phyloP scores from a whole-genome alignment of 1,140 invertebrate species.

The Lepidostoma basale region DNA sequence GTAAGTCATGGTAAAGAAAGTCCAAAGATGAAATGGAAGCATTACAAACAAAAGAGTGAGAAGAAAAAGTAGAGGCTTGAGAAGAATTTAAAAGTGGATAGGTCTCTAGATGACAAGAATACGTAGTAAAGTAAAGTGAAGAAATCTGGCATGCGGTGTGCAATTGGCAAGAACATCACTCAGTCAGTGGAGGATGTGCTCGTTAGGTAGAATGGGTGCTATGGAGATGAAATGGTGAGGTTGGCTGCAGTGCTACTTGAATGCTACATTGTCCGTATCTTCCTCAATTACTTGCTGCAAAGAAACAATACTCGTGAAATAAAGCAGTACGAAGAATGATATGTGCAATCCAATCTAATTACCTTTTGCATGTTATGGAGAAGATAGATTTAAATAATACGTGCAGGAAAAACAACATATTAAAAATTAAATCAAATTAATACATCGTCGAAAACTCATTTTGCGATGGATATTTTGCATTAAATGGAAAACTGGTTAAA shows the following conservation, averaged over 20 bases:
- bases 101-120: no score
- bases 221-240: conserved; percentile 27
- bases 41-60: no score
- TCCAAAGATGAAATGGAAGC: not conserved
- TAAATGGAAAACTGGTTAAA: no score
- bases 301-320: conserved; percentile 34
- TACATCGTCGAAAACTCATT: no score
- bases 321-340: no score
- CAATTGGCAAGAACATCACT: not conserved
- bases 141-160: not conserved
- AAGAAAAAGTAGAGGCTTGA: no score
- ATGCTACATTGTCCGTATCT: conserved; percentile 40
- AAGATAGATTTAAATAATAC: no score
- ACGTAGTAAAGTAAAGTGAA: not conserved
- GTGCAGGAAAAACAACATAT: no score
- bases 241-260: conserved; percentile 40
- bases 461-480: no score
- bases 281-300: conserved; percentile 46
- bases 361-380: no score
- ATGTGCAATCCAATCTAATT: not conserved
- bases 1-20: conserved; percentile 4
- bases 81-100: no score
- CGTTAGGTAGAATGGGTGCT: not conserved
- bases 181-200: not conserved
- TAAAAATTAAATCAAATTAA: no score